Conservation (phyloP, 2,888 invertebrate species). For the Malthinus seriepunctatus region DNA sequence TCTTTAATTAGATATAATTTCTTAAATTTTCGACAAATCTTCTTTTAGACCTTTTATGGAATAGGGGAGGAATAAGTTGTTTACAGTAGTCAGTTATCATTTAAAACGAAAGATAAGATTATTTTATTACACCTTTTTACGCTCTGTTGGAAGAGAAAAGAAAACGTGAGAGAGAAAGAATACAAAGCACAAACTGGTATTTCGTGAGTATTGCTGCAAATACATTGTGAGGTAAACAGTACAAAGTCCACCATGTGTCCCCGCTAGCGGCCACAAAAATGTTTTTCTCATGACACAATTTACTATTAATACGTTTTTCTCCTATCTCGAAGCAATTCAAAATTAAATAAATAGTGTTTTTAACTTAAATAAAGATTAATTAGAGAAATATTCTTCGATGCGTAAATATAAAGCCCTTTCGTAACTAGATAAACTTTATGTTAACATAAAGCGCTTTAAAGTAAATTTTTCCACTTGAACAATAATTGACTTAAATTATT, state of each 20-base stretch:
- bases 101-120: neutral
- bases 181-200: constrained; percentile 13
- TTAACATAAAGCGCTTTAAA: neutral
- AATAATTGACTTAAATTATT: neutral
- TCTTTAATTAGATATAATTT: neutral
- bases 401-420: too few species aligned
- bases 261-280: constrained; percentile 29
- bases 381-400: too few species aligned
- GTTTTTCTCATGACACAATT: constrained; percentile 11
- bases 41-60: neutral
- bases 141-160: neutral
- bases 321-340: neutral
- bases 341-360: neutral
- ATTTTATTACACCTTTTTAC: too few species aligned
- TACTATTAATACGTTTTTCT: neutral
- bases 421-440: neutral
- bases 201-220: constrained; percentile 23
- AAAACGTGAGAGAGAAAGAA: neutral
- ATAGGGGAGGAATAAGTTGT: neutral
- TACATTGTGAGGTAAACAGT: constrained; percentile 36
- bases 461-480: neutral
- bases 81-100: neutral
- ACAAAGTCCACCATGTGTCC: constrained; percentile 37
- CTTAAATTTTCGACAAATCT: too few species aligned
- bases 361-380: neutral